A percentile compares a stretch with the other conserved stretches of the same genome.
Evolutionary conservation across 2,888 invertebrate species (phyloP).

Genomic region (Xestia sexstrigata): DNA sequence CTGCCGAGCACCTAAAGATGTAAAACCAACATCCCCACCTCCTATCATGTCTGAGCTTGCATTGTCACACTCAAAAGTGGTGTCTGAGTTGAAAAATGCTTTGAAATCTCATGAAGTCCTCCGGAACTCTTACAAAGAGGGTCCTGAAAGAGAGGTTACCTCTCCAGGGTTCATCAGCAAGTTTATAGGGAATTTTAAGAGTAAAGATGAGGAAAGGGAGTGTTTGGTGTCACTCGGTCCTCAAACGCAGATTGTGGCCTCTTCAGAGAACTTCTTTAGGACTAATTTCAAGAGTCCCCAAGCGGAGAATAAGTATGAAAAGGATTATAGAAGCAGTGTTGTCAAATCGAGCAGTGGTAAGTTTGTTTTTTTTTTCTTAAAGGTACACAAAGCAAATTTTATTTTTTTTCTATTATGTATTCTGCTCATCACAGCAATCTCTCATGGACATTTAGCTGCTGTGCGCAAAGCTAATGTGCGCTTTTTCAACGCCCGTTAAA

Average conservation of each 20-base stretch:
- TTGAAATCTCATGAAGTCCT: constrained; percentile 85
- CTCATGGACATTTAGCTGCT: too few relatives aligned
- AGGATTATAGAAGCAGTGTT: constrained; percentile 84
- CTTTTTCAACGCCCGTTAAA: neutral
- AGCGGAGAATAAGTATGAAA: constrained; percentile 80
- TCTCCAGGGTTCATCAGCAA: constrained; percentile 87
- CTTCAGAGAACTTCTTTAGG: constrained; percentile 87
- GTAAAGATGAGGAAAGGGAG: constrained; percentile 85
- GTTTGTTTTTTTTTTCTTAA: constrained; percentile 61
- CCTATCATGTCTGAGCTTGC: constrained; percentile 84
- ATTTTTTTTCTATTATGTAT: too few relatives aligned
- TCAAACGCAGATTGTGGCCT: constrained; percentile 85
- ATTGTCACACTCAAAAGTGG: constrained; percentile 87
- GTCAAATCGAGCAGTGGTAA: constrained; percentile 85
- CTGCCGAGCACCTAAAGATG: constrained; percentile 74
- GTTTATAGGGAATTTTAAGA: constrained; percentile 87
- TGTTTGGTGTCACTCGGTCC: constrained; percentile 77
- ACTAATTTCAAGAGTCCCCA: constrained; percentile 87
- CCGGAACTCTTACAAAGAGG: constrained; percentile 78
- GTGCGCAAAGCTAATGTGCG: neutral
- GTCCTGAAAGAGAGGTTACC: constrained; percentile 76
- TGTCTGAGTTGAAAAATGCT: constrained; percentile 87
- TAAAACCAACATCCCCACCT: constrained; percentile 77
- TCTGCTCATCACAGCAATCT: too few relatives aligned
- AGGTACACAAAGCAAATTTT: too few relatives aligned